These are phyloP conservation scores for Lysiphlebus fabarum DNA, from an alignment of 1,140 invertebrate genomes.

Conservation along the genomic window DNA sequence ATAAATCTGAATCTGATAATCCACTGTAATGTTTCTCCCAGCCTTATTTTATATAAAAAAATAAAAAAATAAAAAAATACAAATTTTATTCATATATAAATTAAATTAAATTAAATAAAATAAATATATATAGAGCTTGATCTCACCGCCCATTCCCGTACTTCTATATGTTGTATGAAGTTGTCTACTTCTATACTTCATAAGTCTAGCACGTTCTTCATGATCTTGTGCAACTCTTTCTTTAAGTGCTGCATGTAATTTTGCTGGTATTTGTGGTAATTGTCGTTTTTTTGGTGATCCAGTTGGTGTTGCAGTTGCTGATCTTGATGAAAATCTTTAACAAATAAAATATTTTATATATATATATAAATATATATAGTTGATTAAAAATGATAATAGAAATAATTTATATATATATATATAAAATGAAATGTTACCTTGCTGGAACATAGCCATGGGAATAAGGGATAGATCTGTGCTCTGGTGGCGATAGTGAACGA, in stretches of 20 bases:
- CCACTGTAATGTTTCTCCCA: conserved; percentile 79
- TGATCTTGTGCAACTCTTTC: conserved; percentile 76
- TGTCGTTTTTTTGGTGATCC: conserved; percentile 94
- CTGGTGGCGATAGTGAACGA: conserved; percentile 72
- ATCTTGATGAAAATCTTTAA: conserved; percentile 72
- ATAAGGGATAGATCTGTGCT: conserved; percentile 62
- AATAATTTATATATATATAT: not conserved
- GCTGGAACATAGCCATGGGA: conserved; percentile 46
- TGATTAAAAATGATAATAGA: conserved; percentile 9
- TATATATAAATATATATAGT: conserved; percentile 1
- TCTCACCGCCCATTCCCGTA: conserved; percentile 60
- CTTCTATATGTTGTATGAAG: conserved; percentile 66
- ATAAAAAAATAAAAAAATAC: conserved; percentile 14
- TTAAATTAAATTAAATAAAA: conserved; percentile 8
- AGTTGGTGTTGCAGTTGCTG: conserved; percentile 87
- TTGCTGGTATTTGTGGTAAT: conserved; percentile 83
- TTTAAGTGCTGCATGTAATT: conserved; percentile 63
- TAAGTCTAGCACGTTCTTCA: conserved; percentile 74
- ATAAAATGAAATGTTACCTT: conserved; percentile 39
- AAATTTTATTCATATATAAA: conserved; percentile 6
- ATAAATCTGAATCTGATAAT: conserved; percentile 77
- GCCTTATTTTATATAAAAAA: conserved; percentile 46
- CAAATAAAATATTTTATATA: not conserved
- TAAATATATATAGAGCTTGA: conserved; percentile 7
- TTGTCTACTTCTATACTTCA: conserved; percentile 67